These are phyloP conservation scores for Fragum fragum DNA, from an alignment of 2,888 invertebrate species.

Conservation along the genomic window DNA sequence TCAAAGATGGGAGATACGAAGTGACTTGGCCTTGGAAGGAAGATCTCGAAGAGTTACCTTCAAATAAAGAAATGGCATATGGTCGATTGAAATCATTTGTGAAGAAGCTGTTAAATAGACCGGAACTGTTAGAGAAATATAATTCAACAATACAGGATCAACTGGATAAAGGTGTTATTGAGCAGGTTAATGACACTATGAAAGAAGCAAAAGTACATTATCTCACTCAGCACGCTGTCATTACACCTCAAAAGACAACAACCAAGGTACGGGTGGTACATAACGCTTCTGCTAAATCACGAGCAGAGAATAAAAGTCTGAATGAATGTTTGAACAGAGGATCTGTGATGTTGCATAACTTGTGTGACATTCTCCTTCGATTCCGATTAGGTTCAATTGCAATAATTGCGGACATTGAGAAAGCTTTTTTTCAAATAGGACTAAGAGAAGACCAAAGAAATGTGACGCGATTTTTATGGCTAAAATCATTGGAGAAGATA, in stretches of 20 bases:
- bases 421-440: conserved; percentile 23
- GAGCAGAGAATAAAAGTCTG: no score
- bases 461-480: no score
- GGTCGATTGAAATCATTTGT: conserved; percentile 26
- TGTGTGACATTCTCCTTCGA: conserved; percentile 33
- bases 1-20: conserved; percentile 28
- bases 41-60: conserved; percentile 17
- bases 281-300: conserved; percentile 41
- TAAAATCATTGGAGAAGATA: conserved; percentile 18
- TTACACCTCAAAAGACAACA: conserved; percentile 17
- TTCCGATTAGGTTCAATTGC: conserved; percentile 29
- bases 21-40: conserved; percentile 46
- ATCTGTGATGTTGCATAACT: conserved; percentile 39
- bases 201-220: conserved; percentile 11
- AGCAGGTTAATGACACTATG: conserved; percentile 16
- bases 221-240: conserved; percentile 35
- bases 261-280: conserved; percentile 36
- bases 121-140: conserved; percentile 37
- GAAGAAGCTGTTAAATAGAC: conserved; percentile 21
- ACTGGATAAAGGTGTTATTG: conserved; percentile 36
- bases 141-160: conserved; percentile 32
- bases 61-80: conserved; percentile 30
- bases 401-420: conserved; percentile 19
- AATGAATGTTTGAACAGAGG: conserved; percentile 30
- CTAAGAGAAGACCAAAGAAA: conserved; percentile 11